Conservation (phyloP, 2,888 invertebrate species). For the Nebria salina region DNA sequence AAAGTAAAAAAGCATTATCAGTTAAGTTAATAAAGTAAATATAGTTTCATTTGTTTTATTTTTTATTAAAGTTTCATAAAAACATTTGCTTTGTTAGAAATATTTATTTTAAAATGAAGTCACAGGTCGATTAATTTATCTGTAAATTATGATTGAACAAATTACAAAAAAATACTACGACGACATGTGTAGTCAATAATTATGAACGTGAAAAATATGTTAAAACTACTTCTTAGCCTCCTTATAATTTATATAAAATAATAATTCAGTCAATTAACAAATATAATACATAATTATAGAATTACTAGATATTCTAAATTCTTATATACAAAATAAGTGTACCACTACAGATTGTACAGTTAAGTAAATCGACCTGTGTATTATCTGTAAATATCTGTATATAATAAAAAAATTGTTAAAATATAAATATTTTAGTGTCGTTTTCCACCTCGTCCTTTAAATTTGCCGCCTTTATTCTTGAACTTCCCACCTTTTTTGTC, state of each 20-base stretch:
- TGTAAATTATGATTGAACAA: background rate
- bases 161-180: too few relatives aligned
- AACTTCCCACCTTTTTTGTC: constrained; percentile 61
- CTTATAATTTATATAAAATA: too few relatives aligned
- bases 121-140: background rate
- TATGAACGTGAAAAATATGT: too few relatives aligned
- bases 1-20: background rate
- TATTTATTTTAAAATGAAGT: background rate
- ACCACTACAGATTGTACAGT: too few relatives aligned
- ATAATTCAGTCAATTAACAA: too few relatives aligned
- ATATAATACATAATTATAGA: too few relatives aligned
- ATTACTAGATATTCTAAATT: too few relatives aligned
- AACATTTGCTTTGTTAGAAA: background rate
- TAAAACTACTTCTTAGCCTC: too few relatives aligned
- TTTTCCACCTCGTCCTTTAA: background rate
- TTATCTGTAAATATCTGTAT: background rate
- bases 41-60: background rate
- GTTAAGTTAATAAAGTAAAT: background rate
- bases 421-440: background rate
- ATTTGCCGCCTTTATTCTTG: constrained; percentile 50
- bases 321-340: too few relatives aligned
- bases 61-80: background rate
- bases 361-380: too few relatives aligned
- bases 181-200: too few relatives aligned
- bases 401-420: background rate